Base-by-base conservation (phyloP, 2,797 vertebrate genomes). In the Numenius phaeopus region DNA sequence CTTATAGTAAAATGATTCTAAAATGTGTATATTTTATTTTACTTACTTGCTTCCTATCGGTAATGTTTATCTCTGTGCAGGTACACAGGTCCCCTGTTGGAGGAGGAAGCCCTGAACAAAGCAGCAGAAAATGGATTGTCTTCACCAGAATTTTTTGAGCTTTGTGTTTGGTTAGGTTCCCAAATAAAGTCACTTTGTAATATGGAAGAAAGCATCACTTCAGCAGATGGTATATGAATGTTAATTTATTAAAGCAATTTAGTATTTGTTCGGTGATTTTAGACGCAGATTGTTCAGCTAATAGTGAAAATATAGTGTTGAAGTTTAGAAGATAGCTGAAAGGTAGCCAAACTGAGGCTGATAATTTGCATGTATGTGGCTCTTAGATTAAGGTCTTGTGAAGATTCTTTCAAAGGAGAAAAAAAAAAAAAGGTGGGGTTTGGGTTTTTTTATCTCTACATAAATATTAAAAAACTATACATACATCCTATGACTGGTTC, bases 121-220 rank as follows among this genome's bases (percentile, higher is more conserved):
- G 99, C 99, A 55, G 98, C 98, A 55, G 98, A 99, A 69, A 95
- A 79, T 90, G 99, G 99, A 39, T 98, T 99, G 78, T 97, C 98
- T 72, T 99, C 99, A 3, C 94, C 98, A 22, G 98, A 99, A 55
- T 99, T 98, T 94, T 98, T 98, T 93, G 98, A 98, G 32, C 98
- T 99, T 34, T 99, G 99, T 27, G 6, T 97, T 94, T 99, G 99
- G 99, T 95, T 99, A 77, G 96, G 98, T 15, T 98, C 98, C 94
- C 98, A 98, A 73, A 98, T 99, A 86, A 98, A 99, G 73, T 96
- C 98, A 7, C 96, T 99, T 30, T 98, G 98, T 96, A 96, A 97
- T 29, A 97, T 99, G 97, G 99, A 99, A 98, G 99, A 99, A 96
- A 98, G 98, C 96, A 98, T 99, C 62, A 98, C 98, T 11, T 98